Conservation (phyloP, 2,113 vertebrate genomes). For the Pristiophorus japonicus region DNA sequence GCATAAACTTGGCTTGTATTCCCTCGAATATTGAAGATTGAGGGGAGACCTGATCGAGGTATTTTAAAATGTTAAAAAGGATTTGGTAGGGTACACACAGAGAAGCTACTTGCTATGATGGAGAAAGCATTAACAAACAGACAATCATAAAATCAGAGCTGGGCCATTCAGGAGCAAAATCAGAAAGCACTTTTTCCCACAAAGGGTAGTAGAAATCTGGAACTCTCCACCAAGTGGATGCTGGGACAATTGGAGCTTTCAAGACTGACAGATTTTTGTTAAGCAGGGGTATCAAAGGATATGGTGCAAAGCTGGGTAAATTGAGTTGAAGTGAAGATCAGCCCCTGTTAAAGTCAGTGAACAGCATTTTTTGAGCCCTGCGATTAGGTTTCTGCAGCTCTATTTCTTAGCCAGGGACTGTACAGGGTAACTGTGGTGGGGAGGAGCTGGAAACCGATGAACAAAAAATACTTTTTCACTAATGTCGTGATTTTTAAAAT, state of each 20-base stretch:
- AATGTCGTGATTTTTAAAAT: not conserved
- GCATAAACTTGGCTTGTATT: not conserved
- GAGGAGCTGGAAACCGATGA: not conserved
- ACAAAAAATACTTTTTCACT: not conserved
- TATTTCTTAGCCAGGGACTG: not conserved
- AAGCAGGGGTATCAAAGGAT: not conserved
- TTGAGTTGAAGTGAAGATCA: not conserved
- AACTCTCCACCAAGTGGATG: not conserved
- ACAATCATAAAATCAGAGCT: not conserved
- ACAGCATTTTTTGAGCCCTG: not conserved
- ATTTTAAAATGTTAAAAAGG: not conserved
- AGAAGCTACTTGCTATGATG: not conserved
- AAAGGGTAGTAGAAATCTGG: not conserved
- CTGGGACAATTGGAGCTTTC: not conserved
- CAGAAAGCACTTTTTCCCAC: not conserved
- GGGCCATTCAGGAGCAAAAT: not conserved
- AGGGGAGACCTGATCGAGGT: not conserved
- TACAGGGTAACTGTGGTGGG: not conserved
- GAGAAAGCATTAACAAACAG: not conserved
- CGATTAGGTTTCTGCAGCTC: not conserved
- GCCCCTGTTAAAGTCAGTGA: not conserved
- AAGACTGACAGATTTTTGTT: not conserved
- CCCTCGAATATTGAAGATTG: not conserved
- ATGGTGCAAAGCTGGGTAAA: not conserved
- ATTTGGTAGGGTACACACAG: not conserved